Evolutionary conservation across 2,113 vertebrate species (phyloP), one percentile per base, ranked within the genome.

Genomic region (Penelope pileata): DNA sequence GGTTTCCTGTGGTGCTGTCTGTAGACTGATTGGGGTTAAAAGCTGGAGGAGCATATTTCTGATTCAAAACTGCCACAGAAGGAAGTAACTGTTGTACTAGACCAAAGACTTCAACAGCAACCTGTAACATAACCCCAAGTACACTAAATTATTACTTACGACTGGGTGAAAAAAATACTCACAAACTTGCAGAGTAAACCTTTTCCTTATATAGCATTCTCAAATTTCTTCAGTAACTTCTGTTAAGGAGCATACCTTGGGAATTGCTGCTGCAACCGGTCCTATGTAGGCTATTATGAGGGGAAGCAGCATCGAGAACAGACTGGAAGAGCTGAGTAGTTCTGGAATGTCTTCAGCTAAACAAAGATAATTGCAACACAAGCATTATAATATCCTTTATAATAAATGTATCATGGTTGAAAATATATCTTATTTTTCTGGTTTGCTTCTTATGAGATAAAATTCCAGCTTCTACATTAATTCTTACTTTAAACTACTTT

Each of bases 11-110:
- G 23, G 99, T 99, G 97, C 99, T 99, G 94, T 99, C 99, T 45
- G 99, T 99, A 58, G 99, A 99, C 86, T 99, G 99, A 97, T 99
- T 99, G 58, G 99, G 99, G 87, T 99, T 99, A 96, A 99, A 99
- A n/a, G 99, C 98, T 88, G 99, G 99, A 30, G 99, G 99, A 68
- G 99, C 99, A 2, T 99, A 99, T 88, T 99, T 99, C 97, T 99
- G 99, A 97, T 99, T 99, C 92, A 99, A 97, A 93, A 99, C 98
- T 50, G 99, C 99, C 70, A 99, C 99, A 9, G 99, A 98, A 34
- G 99, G 99, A 73, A 99, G 98, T 69, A 99, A 96, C 84, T 99
- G 99, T 62, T 99, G 99, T 54, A 99, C 99, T 54, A 99, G 97
- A 75, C 99, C 99, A 96, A 99, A 99, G 58, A 99, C 99, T 93